Evolutionary conservation across 2,888 invertebrate species (phyloP).

Genomic region (Watsonalla cultraria): DNA sequence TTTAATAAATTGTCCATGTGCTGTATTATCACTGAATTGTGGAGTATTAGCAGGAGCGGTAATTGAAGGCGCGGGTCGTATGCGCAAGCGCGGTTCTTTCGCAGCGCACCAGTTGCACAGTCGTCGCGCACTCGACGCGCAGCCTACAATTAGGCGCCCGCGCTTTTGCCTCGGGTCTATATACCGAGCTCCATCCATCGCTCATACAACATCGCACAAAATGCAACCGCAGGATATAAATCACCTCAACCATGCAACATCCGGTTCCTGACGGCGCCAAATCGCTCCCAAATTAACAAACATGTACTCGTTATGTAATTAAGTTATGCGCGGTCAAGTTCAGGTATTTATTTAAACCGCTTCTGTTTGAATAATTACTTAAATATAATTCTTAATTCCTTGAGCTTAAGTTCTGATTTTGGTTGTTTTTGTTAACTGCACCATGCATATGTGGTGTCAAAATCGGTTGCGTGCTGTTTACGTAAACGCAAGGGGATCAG

Average conservation of each 20-base stretch:
- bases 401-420: not conserved
- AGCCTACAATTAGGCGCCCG: slow-evolving; percentile 55
- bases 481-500: slow-evolving; percentile 1
- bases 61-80: too few species aligned
- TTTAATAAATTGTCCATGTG: slow-evolving; percentile 21
- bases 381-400: not conserved
- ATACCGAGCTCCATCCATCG: slow-evolving; percentile 40
- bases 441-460: not conserved
- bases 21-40: slow-evolving; percentile 19
- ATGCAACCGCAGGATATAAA: not conserved
- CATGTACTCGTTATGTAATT: slow-evolving; percentile 23
- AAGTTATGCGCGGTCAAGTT: slow-evolving; percentile 30
- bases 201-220: slow-evolving; percentile 4
- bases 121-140: slow-evolving; percentile 30
- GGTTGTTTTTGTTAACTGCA: not conserved
- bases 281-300: slow-evolving; percentile 19
- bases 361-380: not conserved
- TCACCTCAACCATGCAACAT: slow-evolving; percentile 3
- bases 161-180: slow-evolving; percentile 52
- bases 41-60: not conserved
- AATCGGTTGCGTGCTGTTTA: slow-evolving; percentile 1
- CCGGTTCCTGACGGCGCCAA: slow-evolving; percentile 18
- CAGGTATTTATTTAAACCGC: slow-evolving; percentile 17
- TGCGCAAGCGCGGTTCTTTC: not conserved
- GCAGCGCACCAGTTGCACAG: slow-evolving; percentile 20